Evolutionary conservation across 2,888 invertebrate species (phyloP).

Genomic region (Polydrusus tereticollis): DNA sequence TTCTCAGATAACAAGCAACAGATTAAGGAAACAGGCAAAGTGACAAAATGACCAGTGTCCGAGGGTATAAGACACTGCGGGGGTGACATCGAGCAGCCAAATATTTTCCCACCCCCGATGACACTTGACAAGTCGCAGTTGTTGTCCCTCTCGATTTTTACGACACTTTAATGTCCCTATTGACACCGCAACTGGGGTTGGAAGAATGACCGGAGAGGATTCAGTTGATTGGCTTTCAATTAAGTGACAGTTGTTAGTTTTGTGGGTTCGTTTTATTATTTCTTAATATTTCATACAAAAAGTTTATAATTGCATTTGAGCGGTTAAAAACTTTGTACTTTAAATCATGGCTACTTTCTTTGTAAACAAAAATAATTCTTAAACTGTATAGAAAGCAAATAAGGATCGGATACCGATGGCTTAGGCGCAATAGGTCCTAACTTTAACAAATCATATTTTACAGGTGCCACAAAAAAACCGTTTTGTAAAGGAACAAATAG

Average conservation of each 20-base stretch:
- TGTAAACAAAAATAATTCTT: no score
- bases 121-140: constrained; percentile 36
- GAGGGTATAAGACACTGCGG: constrained; percentile 31
- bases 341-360: no score
- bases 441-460: no score
- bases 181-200: constrained; percentile 18
- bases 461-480: no score
- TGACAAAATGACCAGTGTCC: constrained; percentile 47
- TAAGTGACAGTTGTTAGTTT: not conserved
- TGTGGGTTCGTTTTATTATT: no score
- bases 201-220: constrained; percentile 23
- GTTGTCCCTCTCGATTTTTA: constrained; percentile 41
- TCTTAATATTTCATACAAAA: no score
- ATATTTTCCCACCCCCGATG: constrained; percentile 37
- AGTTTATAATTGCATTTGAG: no score
- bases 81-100: constrained; percentile 20
- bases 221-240: constrained; percentile 16
- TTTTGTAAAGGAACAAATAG: no score
- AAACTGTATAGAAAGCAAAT: no score
- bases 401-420: no score
- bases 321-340: no score
- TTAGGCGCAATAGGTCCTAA: no score
- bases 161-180: constrained; percentile 38
- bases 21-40: constrained; percentile 44
- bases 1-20: constrained; percentile 43